Base-by-base conservation (phyloP, 92 coral and sea anemone species). In the Actinostola sp. region DNA sequence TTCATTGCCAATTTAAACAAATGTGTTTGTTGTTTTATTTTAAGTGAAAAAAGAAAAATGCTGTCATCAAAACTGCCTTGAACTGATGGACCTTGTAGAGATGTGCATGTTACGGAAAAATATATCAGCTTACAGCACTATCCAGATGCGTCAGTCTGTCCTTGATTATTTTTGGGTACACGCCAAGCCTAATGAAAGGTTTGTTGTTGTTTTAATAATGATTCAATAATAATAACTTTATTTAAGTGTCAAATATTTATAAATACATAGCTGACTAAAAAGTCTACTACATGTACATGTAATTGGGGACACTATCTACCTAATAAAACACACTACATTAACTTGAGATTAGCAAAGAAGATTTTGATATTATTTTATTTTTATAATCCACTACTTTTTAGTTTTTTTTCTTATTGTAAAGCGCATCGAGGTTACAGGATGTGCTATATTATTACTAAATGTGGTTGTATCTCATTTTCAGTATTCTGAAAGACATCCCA, bases 161-260 rank as follows among this genome's bases (percentile, higher is more conserved):
- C 86, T 80, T 42, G 79, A 80, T 34, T 80, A 67, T 20, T 21
- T 80, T 62, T 80, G 86, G 86, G 54, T 50, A 78, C 86, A 80
- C 72, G 79, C 79, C 2, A 72, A 63, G 33, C 79, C 79, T 19
- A 44, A 72, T 80, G 86, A 80, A 20, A 80, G 86, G 79, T 72
- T 16, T 34, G 74, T 19, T n/a, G 30, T 48, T 23, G 2, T 3
- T 32, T 33, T 1, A 8, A 7, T 3, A 14, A 12, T 26, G 5
- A 6, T 16, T 10, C 0, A 16, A 14, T 58, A 1, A 26, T 27
- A 26, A 2, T 9, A 32, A 28, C 28, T 14, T 5, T 2, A 26
- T 28, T 27, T 20, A 25, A n/a, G 30, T n/a, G 27, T 48, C n/a
- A 48, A 54, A 27, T 23, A 17, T 13, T 19, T 46, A 4, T 46